These are phyloP conservation scores for Ophioninae sp. DNA, from an alignment of 2,888 invertebrate genomes.

Conservation along the genomic window DNA sequence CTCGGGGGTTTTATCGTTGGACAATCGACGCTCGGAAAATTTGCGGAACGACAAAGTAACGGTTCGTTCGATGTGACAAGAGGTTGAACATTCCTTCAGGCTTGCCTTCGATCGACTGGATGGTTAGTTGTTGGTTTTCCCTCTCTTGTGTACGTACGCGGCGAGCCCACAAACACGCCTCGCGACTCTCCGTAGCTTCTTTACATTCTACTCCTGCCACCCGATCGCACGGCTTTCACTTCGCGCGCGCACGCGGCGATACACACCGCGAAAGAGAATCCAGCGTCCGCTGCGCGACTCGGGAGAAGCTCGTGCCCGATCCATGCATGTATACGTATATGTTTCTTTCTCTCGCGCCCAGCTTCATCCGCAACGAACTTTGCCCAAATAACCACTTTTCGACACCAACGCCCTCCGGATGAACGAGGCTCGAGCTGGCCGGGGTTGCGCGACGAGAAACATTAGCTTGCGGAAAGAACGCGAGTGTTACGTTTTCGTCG, in stretches of 20 bases:
- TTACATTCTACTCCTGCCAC: slow-evolving; percentile 75
- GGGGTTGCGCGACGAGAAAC: too few species aligned
- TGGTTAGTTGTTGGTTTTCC: slow-evolving; percentile 62
- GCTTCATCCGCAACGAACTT: too few species aligned
- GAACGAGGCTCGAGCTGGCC: too few species aligned
- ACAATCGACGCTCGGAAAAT: slow-evolving; percentile 44
- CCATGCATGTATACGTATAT: too few species aligned
- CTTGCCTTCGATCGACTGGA: slow-evolving; percentile 79
- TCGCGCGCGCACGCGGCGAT: slow-evolving; percentile 58
- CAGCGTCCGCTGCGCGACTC: background rate
- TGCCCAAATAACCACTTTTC: too few species aligned
- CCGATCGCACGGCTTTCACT: slow-evolving; percentile 75
- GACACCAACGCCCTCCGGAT: too few species aligned
- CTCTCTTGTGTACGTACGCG: slow-evolving; percentile 49
- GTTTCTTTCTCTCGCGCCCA: too few species aligned
- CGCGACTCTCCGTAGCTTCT: slow-evolving; percentile 71
- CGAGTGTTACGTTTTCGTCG: too few species aligned
- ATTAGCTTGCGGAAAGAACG: too few species aligned
- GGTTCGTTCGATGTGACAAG: slow-evolving; percentile 61
- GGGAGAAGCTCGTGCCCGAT: background rate
- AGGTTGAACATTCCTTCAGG: slow-evolving; percentile 75
- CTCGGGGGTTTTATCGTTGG: background rate
- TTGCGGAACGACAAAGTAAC: slow-evolving; percentile 64
- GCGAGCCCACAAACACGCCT: slow-evolving; percentile 37
- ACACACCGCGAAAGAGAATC: slow-evolving; percentile 46